Percentiles rank a stretch among this genome's conserved stretches.
phyloP scores from a whole-genome alignment of 2,888 invertebrate genomes.

The Deroplatys truncata region DNA sequence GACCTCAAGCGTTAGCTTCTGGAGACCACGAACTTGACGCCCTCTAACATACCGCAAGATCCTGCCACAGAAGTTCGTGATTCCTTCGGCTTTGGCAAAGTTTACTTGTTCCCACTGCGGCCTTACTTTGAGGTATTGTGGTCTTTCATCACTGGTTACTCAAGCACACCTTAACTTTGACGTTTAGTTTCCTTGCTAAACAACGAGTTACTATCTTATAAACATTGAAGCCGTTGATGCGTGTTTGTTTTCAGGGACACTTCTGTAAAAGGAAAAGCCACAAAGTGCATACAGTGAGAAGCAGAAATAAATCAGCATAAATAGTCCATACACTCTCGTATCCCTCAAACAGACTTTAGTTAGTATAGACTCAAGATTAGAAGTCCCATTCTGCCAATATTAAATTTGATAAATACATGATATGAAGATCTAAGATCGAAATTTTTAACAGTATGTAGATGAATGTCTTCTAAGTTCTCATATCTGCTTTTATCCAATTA shows the following conservation, averaged over 20 bases:
- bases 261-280: not conserved
- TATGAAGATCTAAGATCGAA: too few relatives aligned
- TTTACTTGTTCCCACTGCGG: not conserved
- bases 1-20: not conserved
- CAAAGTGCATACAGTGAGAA: not conserved
- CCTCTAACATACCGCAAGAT: not conserved
- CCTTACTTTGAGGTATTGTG: not conserved
- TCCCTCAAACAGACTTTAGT: too few relatives aligned
- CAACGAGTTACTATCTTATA: not conserved
- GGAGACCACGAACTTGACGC: not conserved
- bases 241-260: too few relatives aligned
- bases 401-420: too few relatives aligned
- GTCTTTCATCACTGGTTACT: not conserved
- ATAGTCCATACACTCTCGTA: too few relatives aligned
- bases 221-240: not conserved
- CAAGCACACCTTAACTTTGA: not conserved
- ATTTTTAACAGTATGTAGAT: too few relatives aligned
- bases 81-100: not conserved
- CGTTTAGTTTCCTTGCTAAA: not conserved
- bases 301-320: too few relatives aligned
- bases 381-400: too few relatives aligned
- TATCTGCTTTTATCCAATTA: too few relatives aligned
- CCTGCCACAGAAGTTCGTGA: not conserved
- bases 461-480: too few relatives aligned
- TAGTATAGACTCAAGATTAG: too few relatives aligned